These are phyloP conservation scores for Cecidostiba fungosa DNA, from an alignment of 2,888 invertebrate genomes.

Conservation along the genomic window DNA sequence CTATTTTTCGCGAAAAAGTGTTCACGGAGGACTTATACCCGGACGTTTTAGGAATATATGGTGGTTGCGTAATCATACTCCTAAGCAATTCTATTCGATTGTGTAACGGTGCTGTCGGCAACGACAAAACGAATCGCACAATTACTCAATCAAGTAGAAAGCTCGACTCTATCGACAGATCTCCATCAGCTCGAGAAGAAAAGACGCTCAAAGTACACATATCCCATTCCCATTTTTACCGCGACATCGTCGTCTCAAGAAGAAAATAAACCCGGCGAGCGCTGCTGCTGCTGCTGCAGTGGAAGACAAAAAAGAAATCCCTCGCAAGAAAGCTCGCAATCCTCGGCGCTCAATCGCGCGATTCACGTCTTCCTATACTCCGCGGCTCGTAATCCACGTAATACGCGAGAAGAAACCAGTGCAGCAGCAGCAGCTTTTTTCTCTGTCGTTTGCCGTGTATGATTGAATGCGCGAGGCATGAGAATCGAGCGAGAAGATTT, in stretches of 20 bases:
- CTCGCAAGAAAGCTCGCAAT: constrained; percentile 26
- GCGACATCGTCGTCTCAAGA: not conserved
- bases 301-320: not conserved
- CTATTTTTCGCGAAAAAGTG: not conserved
- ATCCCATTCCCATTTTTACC: constrained; percentile 31
- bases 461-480: constrained; percentile 57
- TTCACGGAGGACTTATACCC: not conserved
- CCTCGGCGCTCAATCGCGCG: constrained; percentile 50
- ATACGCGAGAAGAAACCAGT: constrained; percentile 46
- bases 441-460: constrained; percentile 34
- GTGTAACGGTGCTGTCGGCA: not conserved
- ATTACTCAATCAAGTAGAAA: constrained; percentile 38
- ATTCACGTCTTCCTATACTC: constrained; percentile 46
- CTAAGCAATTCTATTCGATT: not conserved
- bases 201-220: not conserved
- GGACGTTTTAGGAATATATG: too few relatives aligned
- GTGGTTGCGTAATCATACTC: too few relatives aligned
- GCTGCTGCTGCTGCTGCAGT: too few relatives aligned
- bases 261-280: not conserved
- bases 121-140: not conserved
- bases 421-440: constrained; percentile 1
- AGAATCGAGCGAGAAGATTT: constrained; percentile 53
- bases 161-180: constrained; percentile 4
- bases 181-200: not conserved
- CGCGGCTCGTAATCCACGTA: constrained; percentile 49